These are phyloP conservation scores for Asobara japonica DNA, from an alignment of 1,140 invertebrate species.

Conservation along the genomic window DNA sequence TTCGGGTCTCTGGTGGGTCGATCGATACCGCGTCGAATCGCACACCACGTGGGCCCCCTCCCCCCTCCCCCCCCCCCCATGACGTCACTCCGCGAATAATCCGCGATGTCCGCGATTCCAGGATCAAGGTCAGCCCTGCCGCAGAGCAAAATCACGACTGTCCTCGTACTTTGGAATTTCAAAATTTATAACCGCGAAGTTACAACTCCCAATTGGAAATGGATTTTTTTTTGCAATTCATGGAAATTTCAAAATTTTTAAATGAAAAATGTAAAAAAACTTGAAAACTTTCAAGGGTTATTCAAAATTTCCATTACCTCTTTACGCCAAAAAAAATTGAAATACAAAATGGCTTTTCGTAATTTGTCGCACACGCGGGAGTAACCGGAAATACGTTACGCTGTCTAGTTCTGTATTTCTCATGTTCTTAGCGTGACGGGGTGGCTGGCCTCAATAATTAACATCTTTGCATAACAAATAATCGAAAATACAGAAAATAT, in stretches of 20 bases:
- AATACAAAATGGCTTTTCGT: neutral
- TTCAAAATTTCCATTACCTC: too few relatives aligned
- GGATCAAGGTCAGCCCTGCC: constrained; percentile 5
- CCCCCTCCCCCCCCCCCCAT: too few relatives aligned
- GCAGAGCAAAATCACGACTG: neutral
- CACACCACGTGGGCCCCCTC: neutral
- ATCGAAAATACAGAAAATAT: neutral
- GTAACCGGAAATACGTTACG: constrained; percentile 9
- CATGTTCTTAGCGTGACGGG: neutral
- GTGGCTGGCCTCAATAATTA: neutral
- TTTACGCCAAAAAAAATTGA: neutral
- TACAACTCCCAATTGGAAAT: too few relatives aligned
- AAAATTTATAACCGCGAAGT: too few relatives aligned
- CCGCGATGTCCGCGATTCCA: neutral
- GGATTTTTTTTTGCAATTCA: too few relatives aligned
- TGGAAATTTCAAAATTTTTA: too few relatives aligned
- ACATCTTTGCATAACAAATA: neutral
- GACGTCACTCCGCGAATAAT: constrained; percentile 1
- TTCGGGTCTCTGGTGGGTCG: neutral
- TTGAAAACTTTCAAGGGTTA: too few relatives aligned
- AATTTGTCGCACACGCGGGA: neutral
- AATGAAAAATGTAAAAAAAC: too few relatives aligned
- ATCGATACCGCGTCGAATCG: constrained; percentile 10
- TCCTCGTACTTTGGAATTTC: too few relatives aligned
- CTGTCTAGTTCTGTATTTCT: neutral